phyloP scores from a whole-genome alignment of 2,797 vertebrate species.

The Danio aesculapii region DNA sequence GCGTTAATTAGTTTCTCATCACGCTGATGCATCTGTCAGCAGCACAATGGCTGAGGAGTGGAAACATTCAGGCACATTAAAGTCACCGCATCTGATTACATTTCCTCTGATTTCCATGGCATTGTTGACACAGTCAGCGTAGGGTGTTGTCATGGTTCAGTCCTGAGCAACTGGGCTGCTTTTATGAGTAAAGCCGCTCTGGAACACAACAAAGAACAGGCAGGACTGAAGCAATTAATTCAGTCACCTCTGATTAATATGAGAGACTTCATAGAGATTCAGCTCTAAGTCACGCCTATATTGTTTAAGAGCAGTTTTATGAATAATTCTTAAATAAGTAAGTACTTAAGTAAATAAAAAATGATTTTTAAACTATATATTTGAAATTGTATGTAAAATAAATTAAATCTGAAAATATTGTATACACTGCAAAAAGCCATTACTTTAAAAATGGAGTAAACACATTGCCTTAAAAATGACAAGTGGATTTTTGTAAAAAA shows the following conservation, averaged over 20 bases:
- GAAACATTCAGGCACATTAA: slow-evolving; percentile 37
- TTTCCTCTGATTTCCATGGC: slow-evolving; percentile 44
- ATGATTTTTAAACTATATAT: too few species aligned
- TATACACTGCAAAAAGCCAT: too few species aligned
- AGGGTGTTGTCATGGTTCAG: slow-evolving; percentile 46
- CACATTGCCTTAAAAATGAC: too few species aligned
- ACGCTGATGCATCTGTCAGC: not conserved
- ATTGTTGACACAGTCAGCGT: slow-evolving; percentile 55
- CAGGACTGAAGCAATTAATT: slow-evolving; percentile 34
- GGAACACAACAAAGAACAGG: slow-evolving; percentile 61
- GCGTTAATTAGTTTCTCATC: slow-evolving; percentile 25
- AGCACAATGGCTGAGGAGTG: slow-evolving; percentile 37
- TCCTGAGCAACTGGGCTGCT: slow-evolving; percentile 46
- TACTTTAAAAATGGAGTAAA: too few species aligned
- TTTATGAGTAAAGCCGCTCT: slow-evolving; percentile 37
- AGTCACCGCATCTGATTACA: slow-evolving; percentile 37
- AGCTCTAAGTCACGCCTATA: not conserved
- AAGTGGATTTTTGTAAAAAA: too few species aligned
- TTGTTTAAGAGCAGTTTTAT: too few species aligned
- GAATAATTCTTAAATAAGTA: too few species aligned
- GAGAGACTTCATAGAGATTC: not conserved
- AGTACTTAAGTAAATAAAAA: too few species aligned
- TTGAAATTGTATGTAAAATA: too few species aligned
- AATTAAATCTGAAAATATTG: too few species aligned
- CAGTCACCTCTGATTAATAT: slow-evolving; percentile 18